These are phyloP conservation scores for Aspiorhynchus laticeps DNA, from an alignment of 2,113 vertebrate genomes.

Conservation along the genomic window DNA sequence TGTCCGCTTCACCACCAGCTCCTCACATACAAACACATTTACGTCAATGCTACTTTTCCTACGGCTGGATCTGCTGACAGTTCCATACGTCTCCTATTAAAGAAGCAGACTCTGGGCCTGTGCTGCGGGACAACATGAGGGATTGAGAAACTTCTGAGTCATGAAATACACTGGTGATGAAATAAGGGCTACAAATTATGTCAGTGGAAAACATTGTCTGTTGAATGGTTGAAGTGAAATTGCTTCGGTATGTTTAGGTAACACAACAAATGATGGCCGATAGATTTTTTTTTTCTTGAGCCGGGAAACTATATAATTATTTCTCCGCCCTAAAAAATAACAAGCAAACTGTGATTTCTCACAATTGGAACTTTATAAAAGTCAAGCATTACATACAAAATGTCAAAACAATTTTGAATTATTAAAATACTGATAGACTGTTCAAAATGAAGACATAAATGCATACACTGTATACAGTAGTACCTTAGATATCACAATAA, in stretches of 20 bases:
- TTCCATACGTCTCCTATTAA: constrained; percentile 53
- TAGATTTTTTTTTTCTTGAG: background rate
- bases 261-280: background rate
- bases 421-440: too few relatives aligned
- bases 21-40: constrained; percentile 55
- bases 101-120: background rate
- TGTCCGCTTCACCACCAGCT: constrained; percentile 64
- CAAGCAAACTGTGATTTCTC: background rate
- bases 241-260: background rate
- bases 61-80: constrained; percentile 58
- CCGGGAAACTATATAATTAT: background rate
- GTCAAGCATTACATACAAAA: too few relatives aligned
- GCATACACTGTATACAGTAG: background rate
- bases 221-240: background rate
- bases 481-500: background rate
- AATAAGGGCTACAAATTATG: constrained; percentile 6
- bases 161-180: constrained; percentile 5
- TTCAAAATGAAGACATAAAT: background rate
- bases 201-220: constrained; percentile 14
- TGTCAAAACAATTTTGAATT: background rate
- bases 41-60: constrained; percentile 52
- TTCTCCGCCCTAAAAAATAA: background rate
- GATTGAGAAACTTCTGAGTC: constrained; percentile 11
- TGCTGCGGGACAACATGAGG: constrained; percentile 10
- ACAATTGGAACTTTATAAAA: background rate